Evolutionary conservation across 1,140 invertebrate genomes (phyloP), one percentile per base, ranked within the genome.

Genomic region (Sipha flava): DNA sequence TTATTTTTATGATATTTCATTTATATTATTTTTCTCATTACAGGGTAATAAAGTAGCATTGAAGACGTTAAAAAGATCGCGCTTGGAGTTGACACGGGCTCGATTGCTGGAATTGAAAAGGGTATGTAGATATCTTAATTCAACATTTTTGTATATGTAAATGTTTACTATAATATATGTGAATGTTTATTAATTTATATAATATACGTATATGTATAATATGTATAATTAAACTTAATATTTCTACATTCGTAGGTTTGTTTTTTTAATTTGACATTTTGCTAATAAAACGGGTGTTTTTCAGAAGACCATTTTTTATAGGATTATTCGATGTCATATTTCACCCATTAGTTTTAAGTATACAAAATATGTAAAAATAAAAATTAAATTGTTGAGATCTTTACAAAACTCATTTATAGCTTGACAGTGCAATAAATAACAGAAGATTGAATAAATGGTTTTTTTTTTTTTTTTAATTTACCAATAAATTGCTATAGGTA

Each of bases 51-150:
- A 95, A 83, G 94, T 98, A 1, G 95, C 95, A 21, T 92, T 98
- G 66, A 98, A 98, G 85, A 89, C 89, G 40, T 90, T 97, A 43
- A 85, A 88, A 34, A 89, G 89, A 84, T 88, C 88, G 21, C 90
- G 91, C 82, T 90, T 97, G 59, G 95, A 95, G 72, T 88, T 98
- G n/a, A 94, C 91, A 0, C 90, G 95, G 81, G 90, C 91, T 0
- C 85, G 96, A 9, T 88, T 98, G 73, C 86, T 97, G 77, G 95
- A 98, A 86, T 86, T 99, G 9, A 98, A 98, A 89, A 90, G 88
- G 85, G 91, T 92, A 86, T 86, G 84, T 83, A 43, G 14, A 62
- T 14, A 23, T 37, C 49, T 40, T 43, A 66, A 16, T 66, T 62
- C 9, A 9, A 62, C 4, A 12, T 3, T 16, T 6, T n/a, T 29